Conservation (phyloP, 2,113 vertebrate species). For the Smithornis capensis region DNA sequence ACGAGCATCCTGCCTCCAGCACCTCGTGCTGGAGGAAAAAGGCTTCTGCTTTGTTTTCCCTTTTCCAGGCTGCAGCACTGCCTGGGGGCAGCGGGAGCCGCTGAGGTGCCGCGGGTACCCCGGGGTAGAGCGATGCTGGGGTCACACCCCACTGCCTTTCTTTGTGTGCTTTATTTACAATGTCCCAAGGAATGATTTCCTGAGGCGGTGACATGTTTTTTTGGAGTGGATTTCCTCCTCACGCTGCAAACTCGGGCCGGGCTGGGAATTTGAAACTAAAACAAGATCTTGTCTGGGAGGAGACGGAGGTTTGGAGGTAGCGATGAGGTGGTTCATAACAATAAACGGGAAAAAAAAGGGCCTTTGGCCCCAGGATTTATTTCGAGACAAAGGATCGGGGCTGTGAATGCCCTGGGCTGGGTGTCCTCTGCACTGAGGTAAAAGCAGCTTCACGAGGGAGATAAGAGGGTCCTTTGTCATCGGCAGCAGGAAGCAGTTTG, state of each 20-base stretch:
- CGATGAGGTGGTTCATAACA: not conserved
- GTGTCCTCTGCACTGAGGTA: not conserved
- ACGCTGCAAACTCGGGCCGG: not conserved
- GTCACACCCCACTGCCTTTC: not conserved
- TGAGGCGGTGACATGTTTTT: not conserved
- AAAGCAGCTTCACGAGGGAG: not conserved
- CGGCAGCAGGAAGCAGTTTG: not conserved
- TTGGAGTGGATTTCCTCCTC: conserved; percentile 22
- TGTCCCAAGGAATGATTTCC: not conserved
- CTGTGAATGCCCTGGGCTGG: not conserved
- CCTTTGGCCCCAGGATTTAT: not conserved
- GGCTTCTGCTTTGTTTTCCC: not conserved
- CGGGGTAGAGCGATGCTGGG: not conserved
- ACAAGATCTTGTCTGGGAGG: not conserved
- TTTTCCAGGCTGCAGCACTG: not conserved
- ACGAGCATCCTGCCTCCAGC: not conserved
- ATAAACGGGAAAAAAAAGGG: not conserved
- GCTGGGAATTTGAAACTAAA: not conserved
- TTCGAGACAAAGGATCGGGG: not conserved
- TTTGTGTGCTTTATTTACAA: not conserved
- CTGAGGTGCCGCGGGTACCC: not conserved
- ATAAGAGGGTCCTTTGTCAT: not conserved
- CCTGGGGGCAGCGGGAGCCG: accelerated
- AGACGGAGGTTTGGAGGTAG: not conserved
- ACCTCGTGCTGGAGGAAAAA: not conserved